These are phyloP conservation scores for Kryptolebias marmoratus DNA, from an alignment of 2,113 vertebrate genomes.

Conservation along the genomic window DNA sequence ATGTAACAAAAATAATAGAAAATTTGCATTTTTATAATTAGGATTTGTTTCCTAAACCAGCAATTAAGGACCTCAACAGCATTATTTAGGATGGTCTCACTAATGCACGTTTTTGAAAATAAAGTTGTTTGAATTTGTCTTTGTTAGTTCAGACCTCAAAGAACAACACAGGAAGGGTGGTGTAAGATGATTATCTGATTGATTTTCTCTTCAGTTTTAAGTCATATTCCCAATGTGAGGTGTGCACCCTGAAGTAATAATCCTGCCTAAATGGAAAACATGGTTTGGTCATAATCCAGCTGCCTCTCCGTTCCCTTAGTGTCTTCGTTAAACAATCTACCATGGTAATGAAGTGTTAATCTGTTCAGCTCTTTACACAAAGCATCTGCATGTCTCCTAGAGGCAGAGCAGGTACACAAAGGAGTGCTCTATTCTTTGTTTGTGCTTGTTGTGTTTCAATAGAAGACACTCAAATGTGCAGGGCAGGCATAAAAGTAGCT, in stretches of 20 bases:
- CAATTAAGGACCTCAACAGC: neutral
- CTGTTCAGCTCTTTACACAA: conserved; percentile 74
- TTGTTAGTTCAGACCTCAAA: conserved; percentile 29
- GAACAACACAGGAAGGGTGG: conserved; percentile 28
- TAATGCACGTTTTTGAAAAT: neutral
- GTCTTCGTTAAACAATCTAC: conserved; percentile 75
- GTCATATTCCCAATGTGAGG: conserved; percentile 66
- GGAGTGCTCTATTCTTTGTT: conserved; percentile 47
- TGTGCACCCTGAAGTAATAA: conserved; percentile 72
- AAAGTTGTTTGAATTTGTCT: conserved; percentile 35
- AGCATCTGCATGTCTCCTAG: conserved; percentile 67
- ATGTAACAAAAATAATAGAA: neutral
- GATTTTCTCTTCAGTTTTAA: conserved; percentile 66
- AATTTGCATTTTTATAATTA: neutral
- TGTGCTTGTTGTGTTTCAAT: conserved; percentile 45
- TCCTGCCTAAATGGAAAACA: conserved; percentile 77
- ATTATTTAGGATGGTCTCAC: neutral
- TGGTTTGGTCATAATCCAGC: conserved; percentile 75
- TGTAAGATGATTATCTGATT: conserved; percentile 52
- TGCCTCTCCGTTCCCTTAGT: conserved; percentile 69
- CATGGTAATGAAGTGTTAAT: conserved; percentile 76
- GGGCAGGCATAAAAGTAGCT: conserved; percentile 17
- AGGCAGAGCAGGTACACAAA: conserved; percentile 67
- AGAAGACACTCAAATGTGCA: conserved; percentile 36
- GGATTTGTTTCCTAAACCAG: neutral